Percentiles rank a stretch among this genome's conserved stretches.
Conservation (phyloP, 2,888 invertebrate species). For the Papilio demoleus region DNA sequence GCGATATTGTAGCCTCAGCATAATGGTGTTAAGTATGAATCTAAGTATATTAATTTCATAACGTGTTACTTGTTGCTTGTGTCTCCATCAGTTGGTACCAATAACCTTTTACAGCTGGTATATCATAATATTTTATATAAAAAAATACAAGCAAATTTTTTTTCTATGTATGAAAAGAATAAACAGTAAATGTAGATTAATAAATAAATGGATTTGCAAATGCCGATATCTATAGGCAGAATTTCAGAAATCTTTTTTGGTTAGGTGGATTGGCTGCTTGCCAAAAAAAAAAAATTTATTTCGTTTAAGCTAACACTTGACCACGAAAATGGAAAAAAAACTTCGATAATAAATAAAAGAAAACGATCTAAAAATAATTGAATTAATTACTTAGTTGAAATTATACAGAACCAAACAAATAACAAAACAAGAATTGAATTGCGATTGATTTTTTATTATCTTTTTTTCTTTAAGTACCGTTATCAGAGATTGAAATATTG, state of each 20-base stretch:
- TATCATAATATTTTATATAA: neutral
- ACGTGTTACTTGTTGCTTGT: neutral
- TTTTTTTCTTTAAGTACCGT: conserved; percentile 6
- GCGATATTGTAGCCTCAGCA: no score
- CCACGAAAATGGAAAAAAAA: no score
- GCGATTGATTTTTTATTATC: neutral
- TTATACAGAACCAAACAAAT: neutral
- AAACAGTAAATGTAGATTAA: neutral
- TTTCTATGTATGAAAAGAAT: neutral
- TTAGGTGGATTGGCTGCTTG: no score
- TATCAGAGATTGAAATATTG: conserved; percentile 25
- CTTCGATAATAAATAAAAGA: no score
- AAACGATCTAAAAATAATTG: no score
- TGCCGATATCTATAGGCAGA: no score
- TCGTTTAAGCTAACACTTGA: no score
- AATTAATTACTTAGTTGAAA: neutral
- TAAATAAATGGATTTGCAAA: no score
- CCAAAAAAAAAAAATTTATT: no score
- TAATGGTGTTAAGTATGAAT: no score
- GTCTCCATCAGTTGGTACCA: neutral
- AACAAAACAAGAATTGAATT: neutral
- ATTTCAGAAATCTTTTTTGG: no score
- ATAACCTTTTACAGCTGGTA: conserved; percentile 5
- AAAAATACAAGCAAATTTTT: neutral
- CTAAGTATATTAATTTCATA: conserved; percentile 9